phyloP scores from a whole-genome alignment of 1,140 invertebrate genomes.

The Drosophila miranda region DNA sequence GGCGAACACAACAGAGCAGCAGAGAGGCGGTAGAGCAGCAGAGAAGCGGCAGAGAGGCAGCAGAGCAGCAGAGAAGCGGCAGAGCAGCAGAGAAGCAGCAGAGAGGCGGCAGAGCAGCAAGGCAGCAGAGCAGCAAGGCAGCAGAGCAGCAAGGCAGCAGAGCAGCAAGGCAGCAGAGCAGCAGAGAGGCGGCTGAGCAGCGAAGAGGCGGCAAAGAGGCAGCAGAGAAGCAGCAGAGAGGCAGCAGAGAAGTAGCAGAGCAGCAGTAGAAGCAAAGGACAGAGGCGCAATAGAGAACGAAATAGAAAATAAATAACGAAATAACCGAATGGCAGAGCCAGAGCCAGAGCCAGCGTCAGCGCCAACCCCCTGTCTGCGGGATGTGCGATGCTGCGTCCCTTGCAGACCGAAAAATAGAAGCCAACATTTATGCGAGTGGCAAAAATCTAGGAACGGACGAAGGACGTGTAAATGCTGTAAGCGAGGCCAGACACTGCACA shows the following conservation, averaged over 20 bases:
- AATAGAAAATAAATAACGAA: constrained; percentile 78
- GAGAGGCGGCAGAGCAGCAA: too few relatives aligned
- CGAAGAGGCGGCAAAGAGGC: too few relatives aligned
- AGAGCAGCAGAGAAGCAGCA: too few relatives aligned
- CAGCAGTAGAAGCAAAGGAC: constrained; percentile 17
- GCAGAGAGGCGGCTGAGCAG: too few relatives aligned
- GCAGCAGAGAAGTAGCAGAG: too few relatives aligned
- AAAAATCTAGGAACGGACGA: constrained; percentile 30
- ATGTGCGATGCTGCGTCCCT: constrained; percentile 44
- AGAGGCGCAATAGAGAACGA: constrained; percentile 66
- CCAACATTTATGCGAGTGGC: constrained; percentile 60
- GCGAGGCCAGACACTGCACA: constrained; percentile 56
- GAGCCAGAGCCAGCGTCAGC: constrained; percentile 41
- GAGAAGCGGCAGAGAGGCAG: too few relatives aligned
- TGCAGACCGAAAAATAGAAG: constrained; percentile 54
- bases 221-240: too few relatives aligned
- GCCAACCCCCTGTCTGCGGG: constrained; percentile 54
- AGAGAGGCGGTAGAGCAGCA: too few relatives aligned
- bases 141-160: too few relatives aligned
- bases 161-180: too few relatives aligned
- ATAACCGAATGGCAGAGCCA: constrained; percentile 35
- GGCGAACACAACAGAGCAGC: constrained; percentile 57
- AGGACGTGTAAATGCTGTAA: constrained; percentile 59
- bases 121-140: too few relatives aligned
- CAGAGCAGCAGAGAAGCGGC: too few relatives aligned